These are phyloP conservation scores for Neolamprologus caudopunctatus DNA, from an alignment of 2,113 vertebrate genomes.

Conservation along the genomic window DNA sequence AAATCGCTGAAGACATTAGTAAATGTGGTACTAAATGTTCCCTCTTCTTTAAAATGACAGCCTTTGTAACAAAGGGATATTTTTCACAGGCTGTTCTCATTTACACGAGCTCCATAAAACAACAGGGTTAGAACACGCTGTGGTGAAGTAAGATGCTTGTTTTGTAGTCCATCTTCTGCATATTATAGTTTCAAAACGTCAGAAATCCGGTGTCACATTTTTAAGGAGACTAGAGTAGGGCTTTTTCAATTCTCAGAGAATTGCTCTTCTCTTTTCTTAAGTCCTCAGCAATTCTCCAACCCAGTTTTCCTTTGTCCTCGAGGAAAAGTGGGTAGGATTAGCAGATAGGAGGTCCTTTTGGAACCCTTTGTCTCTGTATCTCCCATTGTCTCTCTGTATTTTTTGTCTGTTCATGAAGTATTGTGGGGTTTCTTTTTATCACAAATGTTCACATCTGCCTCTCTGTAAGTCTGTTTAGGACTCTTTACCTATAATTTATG, in stretches of 20 bases:
- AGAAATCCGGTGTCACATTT: background rate
- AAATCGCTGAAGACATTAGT: background rate
- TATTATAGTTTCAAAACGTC: background rate
- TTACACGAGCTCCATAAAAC: background rate
- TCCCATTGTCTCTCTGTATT: background rate
- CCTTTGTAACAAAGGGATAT: background rate
- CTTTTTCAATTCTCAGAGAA: background rate
- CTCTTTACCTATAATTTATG: background rate
- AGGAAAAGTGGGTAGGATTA: background rate
- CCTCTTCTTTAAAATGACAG: background rate
- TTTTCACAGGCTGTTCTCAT: background rate
- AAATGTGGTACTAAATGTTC: background rate
- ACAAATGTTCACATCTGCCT: background rate
- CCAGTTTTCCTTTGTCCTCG: background rate
- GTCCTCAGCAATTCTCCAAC: background rate
- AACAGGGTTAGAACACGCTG: background rate
- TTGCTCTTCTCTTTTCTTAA: background rate
- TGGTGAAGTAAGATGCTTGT: background rate
- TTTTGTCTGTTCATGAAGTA: background rate
- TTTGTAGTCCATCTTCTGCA: background rate
- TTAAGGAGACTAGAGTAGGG: background rate
- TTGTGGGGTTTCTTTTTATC: background rate
- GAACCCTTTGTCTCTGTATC: background rate
- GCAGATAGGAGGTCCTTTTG: background rate
- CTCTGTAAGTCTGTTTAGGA: background rate